phyloP scores from a whole-genome alignment of 1,140 invertebrate species.

The Sarcophaga peregrina region DNA sequence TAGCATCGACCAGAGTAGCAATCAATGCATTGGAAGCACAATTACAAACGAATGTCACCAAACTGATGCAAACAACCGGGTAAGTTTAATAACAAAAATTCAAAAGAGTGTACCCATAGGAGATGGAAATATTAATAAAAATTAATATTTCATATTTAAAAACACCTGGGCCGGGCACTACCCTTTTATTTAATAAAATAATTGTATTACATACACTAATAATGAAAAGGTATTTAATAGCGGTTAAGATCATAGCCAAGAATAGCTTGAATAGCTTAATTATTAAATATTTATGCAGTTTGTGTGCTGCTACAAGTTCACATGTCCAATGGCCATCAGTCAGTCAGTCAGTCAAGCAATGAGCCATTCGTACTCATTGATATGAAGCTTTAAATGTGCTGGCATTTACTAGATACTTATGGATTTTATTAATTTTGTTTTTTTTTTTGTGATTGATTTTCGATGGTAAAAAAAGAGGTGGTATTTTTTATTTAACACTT shows the following conservation, averaged over 20 bases:
- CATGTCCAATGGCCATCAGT: background rate
- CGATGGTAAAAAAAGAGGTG: background rate
- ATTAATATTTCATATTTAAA: no score
- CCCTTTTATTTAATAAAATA: no score
- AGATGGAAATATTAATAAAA: background rate
- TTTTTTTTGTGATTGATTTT: background rate
- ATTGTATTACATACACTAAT: no score
- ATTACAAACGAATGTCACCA: conserved; percentile 36
- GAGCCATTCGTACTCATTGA: no score
- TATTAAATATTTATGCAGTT: background rate
- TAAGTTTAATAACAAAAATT: conserved; percentile 42
- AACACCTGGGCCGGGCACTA: no score
- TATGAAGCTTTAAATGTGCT: no score
- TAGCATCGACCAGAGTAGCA: conserved; percentile 51
- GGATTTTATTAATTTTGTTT: background rate
- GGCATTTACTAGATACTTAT: no score
- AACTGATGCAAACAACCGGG: conserved; percentile 49
- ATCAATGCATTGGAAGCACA: conserved; percentile 32
- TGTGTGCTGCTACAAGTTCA: background rate
- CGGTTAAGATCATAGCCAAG: conserved; percentile 18
- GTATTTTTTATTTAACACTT: conserved; percentile 4
- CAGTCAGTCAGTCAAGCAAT: background rate
- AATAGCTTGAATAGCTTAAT: background rate
- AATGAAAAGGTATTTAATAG: background rate
- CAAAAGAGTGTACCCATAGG: background rate